Percentiles rank a stretch among this genome's conserved stretches.
Evolutionary conservation across 2,113 vertebrate genomes (phyloP).

Genomic region (Cephalopterus ornatus): DNA sequence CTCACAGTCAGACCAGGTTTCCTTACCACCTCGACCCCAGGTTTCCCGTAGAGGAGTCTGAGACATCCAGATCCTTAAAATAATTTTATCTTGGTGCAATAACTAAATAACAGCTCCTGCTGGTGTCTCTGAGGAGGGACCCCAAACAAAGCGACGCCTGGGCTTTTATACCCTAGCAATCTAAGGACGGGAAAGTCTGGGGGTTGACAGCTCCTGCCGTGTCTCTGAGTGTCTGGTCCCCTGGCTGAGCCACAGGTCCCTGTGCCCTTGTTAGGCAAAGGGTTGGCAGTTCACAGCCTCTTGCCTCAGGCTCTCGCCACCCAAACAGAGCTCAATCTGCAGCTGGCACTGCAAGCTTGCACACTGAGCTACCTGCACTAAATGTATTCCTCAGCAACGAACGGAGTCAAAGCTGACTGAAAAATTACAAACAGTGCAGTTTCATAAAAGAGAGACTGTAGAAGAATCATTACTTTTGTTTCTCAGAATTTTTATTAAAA

Average conservation of each 20-base stretch:
- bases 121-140: fast-evolving
- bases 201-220: fast-evolving
- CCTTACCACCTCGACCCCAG: fast-evolving
- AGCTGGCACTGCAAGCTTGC: neutral
- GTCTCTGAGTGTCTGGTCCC: neutral
- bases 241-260: neutral
- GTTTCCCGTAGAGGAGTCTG: neutral
- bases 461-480: neutral
- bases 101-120: neutral
- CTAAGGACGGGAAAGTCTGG: neutral
- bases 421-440: neutral
- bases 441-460: neutral
- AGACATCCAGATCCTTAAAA: neutral
- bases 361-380: fast-evolving
- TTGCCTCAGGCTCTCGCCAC: neutral
- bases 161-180: neutral
- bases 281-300: fast-evolving
- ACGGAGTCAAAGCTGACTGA: neutral
- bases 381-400: fast-evolving
- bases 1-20: neutral
- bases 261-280: neutral
- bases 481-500: neutral
- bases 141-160: neutral
- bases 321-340: neutral
- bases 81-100: neutral